Evolutionary conservation across 2,113 vertebrate genomes (phyloP).

Genomic region (Dryoscopus gambensis): DNA sequence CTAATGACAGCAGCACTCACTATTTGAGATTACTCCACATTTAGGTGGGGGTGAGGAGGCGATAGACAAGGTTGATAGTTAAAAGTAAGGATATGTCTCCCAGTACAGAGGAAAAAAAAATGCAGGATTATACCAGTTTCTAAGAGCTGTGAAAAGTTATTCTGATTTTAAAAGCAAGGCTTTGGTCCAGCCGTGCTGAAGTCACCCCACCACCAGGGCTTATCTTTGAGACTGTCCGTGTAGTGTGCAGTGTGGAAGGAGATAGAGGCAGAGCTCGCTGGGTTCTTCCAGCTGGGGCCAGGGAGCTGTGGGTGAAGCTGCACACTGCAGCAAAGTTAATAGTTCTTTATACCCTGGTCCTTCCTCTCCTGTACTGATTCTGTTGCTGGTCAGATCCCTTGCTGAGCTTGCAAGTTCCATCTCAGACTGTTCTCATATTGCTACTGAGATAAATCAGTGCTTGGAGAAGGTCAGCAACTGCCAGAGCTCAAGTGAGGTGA

Average conservation of each 20-base stretch:
- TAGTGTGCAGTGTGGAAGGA: background rate
- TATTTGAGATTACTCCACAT: background rate
- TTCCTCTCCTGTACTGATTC: background rate
- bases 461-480: background rate
- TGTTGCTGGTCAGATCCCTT: background rate
- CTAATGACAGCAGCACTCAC: background rate
- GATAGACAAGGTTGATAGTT: background rate
- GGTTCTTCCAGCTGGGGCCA: background rate
- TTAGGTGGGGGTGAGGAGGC: background rate
- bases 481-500: background rate
- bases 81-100: background rate
- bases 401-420: background rate
- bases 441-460: background rate
- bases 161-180: background rate
- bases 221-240: background rate
- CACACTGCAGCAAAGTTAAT: background rate
- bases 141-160: background rate
- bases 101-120: background rate
- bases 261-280: background rate
- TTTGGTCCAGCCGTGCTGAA: background rate
- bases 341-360: background rate
- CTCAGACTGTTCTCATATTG: background rate
- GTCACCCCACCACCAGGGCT: background rate
- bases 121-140: background rate
- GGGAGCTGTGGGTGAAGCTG: background rate